These are phyloP conservation scores for Neodon shergylaensis DNA, from an alignment of 2,113 vertebrate genomes.

Conservation along the genomic window DNA sequence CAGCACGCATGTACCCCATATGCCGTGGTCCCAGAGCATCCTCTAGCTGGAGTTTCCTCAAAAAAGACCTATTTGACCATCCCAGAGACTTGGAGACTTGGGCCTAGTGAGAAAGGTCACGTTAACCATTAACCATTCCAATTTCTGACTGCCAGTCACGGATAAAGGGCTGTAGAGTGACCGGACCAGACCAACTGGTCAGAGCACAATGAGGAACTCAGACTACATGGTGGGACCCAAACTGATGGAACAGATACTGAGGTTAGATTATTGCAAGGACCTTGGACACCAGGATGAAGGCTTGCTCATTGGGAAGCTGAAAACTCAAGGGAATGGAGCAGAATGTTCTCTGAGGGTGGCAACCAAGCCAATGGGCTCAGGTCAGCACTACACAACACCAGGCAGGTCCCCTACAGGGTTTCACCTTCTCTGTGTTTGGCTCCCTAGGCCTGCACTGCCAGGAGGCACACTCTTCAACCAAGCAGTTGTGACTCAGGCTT, in stretches of 20 bases:
- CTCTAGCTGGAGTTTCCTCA: background rate
- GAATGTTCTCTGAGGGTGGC: background rate
- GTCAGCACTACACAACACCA: no score
- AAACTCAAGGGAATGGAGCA: background rate
- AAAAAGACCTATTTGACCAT: background rate
- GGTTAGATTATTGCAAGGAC: background rate
- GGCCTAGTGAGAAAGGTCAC: background rate
- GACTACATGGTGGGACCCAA: background rate
- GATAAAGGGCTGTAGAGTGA: background rate
- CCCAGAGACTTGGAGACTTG: background rate
- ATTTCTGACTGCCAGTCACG: fast-evolving
- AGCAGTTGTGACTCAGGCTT: background rate
- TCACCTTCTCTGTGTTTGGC: background rate
- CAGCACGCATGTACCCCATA: background rate
- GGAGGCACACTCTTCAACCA: background rate
- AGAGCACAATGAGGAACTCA: background rate
- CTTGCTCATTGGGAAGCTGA: background rate
- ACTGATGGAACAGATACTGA: fast-evolving
- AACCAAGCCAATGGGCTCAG: fast-evolving
- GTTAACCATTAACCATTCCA: background rate
- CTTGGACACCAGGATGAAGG: background rate
- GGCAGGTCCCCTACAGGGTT: background rate
- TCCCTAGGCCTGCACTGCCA: fast-evolving
- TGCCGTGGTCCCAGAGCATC: background rate
- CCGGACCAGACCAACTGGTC: background rate